phyloP scores from a whole-genome alignment of 2,888 invertebrate species.

The Acheta domesticus region DNA sequence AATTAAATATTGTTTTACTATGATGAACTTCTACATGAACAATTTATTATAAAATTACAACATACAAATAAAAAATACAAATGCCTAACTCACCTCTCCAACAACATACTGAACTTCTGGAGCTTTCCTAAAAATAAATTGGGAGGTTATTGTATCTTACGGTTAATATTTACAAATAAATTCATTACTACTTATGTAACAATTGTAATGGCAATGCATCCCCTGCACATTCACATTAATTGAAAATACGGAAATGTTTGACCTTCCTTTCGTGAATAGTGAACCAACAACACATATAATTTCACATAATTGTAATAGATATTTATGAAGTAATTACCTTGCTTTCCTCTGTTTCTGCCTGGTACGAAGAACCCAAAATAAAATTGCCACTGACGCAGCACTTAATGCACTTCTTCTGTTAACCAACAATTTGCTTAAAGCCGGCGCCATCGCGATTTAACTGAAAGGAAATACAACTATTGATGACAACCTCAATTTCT shows the following conservation, averaged over 20 bases:
- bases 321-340: conserved; percentile 39
- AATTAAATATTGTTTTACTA: too few species aligned
- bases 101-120: conserved; percentile 40
- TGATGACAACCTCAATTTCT: not conserved
- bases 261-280: too few species aligned
- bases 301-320: not conserved
- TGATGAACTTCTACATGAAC: too few species aligned
- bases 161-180: not conserved
- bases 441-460: conserved; percentile 62
- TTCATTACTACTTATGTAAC: not conserved
- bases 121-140: conserved; percentile 36
- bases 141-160: conserved; percentile 9
- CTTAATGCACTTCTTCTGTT: conserved; percentile 65
- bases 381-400: conserved; percentile 61
- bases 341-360: conserved; percentile 54
- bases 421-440: conserved; percentile 70
- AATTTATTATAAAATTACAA: conserved; percentile 20
- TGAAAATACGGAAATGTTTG: too few species aligned
- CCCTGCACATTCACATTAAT: too few species aligned
- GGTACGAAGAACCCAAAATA: conserved; percentile 58
- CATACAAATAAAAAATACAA: not conserved
- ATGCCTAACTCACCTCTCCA: conserved; percentile 38
- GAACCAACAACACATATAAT: not conserved
- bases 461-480: conserved; percentile 24
- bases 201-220: not conserved